These are phyloP conservation scores for Ostrea edulis DNA, from an alignment of 1,140 invertebrate genomes.

Conservation along the genomic window DNA sequence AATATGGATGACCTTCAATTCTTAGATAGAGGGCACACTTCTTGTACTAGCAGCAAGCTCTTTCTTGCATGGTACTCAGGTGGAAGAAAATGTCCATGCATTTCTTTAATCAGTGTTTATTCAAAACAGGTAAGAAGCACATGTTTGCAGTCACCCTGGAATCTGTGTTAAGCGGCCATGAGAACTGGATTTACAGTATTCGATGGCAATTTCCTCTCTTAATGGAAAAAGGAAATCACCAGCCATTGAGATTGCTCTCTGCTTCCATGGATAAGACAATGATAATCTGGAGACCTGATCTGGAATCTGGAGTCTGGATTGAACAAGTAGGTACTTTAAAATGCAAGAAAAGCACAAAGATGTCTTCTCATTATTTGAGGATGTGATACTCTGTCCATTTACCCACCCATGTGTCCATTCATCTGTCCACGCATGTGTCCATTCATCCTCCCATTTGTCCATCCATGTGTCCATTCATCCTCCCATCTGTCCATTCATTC, in stretches of 20 bases:
- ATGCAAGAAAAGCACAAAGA: background rate
- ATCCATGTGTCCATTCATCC: no score
- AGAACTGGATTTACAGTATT: slow-evolving; percentile 95
- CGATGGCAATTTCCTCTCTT: slow-evolving; percentile 86
- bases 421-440: no score
- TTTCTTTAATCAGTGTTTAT: background rate
- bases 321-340: slow-evolving; percentile 82
- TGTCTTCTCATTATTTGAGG: no score
- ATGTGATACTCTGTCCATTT: no score
- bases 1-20: no score
- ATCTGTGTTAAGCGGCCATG: slow-evolving; percentile 93
- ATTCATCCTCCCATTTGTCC: no score
- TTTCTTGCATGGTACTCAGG: no score
- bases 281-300: slow-evolving; percentile 91
- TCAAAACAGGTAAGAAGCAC: background rate
- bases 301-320: slow-evolving; percentile 86
- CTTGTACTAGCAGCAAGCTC: no score
- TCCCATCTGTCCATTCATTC: no score
- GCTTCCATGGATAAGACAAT: slow-evolving; percentile 96
- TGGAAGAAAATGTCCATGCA: no score
- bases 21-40: no score
- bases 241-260: slow-evolving; percentile 85
- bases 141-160: slow-evolving; percentile 87
- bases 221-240: slow-evolving; percentile 53
- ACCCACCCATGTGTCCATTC: no score